A percentile compares a stretch with the other conserved stretches of the same genome.
Conservation (phyloP, 2,113 vertebrate genomes). For the Antennarius striatus region DNA sequence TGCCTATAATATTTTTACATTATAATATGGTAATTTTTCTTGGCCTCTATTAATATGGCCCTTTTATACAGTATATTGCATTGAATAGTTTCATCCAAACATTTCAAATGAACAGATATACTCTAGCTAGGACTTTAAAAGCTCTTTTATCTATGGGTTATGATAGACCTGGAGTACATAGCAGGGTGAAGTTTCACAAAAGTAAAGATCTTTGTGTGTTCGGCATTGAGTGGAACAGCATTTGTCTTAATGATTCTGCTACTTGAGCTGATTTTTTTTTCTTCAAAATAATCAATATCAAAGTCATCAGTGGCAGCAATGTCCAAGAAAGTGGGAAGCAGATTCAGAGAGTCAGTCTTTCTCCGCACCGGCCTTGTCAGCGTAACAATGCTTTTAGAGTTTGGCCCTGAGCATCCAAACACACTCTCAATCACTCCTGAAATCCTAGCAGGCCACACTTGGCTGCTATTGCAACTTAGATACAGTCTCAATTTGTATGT, state of each 20-base stretch:
- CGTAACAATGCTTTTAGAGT: slow-evolving; percentile 83
- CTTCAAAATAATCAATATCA: slow-evolving; percentile 81
- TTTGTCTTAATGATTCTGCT: slow-evolving; percentile 81
- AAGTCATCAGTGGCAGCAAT: slow-evolving; percentile 76
- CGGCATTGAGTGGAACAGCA: slow-evolving; percentile 73
- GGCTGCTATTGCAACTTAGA: slow-evolving; percentile 79
- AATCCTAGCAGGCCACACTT: slow-evolving; percentile 81
- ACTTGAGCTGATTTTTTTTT: slow-evolving; percentile 78
- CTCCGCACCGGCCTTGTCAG: slow-evolving; percentile 81
- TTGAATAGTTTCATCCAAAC: too few relatives aligned
- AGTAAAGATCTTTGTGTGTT: slow-evolving; percentile 58
- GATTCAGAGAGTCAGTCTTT: slow-evolving; percentile 69
- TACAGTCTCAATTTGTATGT: slow-evolving; percentile 86
- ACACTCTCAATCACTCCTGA: slow-evolving; percentile 82
- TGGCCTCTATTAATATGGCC: too few relatives aligned
- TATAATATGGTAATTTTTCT: too few relatives aligned
- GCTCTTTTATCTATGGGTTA: too few relatives aligned
- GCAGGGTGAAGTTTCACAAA: slow-evolving; percentile 31
- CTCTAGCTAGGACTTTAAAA: too few relatives aligned
- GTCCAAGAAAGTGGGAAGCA: slow-evolving; percentile 68
- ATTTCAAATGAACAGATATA: too few relatives aligned
- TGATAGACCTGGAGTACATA: slow-evolving; percentile 14
- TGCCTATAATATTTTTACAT: neutral
- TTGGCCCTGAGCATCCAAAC: slow-evolving; percentile 85
- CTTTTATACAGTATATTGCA: too few relatives aligned